phyloP scores from a whole-genome alignment of 2,113 vertebrate species.

The Cinclus mexicanus region DNA sequence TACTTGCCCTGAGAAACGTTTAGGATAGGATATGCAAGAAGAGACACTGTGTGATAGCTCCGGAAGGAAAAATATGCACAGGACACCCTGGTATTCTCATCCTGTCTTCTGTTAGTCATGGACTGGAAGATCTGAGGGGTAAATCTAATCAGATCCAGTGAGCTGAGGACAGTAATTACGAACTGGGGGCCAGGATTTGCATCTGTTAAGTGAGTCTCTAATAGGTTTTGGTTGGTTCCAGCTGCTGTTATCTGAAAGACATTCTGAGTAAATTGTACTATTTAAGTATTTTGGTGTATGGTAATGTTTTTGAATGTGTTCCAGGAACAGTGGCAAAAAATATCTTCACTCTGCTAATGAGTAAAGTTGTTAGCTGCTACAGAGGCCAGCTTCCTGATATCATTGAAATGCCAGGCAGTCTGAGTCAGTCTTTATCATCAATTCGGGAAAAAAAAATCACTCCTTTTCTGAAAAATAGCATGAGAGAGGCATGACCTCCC shows the following conservation, averaged over 20 bases:
- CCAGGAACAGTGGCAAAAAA: conserved; percentile 8
- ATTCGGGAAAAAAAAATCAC: background rate
- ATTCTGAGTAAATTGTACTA: background rate
- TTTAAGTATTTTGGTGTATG: background rate
- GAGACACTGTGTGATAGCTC: background rate
- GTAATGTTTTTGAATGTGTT: background rate
- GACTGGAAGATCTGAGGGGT: background rate
- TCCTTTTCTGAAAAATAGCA: background rate
- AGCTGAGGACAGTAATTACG: background rate
- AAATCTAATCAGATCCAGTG: background rate
- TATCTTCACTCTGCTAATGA: conserved; percentile 4
- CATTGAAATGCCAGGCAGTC: conserved; percentile 10
- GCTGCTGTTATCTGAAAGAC: background rate
- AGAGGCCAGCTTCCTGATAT: background rate
- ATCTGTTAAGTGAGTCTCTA: background rate
- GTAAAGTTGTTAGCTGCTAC: background rate
- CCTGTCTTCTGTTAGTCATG: background rate
- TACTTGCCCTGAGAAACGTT: background rate
- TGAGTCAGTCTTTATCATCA: background rate
- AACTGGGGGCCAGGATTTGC: background rate
- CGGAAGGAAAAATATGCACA: background rate
- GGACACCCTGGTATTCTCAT: background rate
- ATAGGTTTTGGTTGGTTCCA: background rate
- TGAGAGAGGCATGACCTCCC: background rate
- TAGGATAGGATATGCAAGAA: background rate